Evolutionary conservation across 2,113 vertebrate species (phyloP).

Genomic region (Nothoprocta perdicaria): DNA sequence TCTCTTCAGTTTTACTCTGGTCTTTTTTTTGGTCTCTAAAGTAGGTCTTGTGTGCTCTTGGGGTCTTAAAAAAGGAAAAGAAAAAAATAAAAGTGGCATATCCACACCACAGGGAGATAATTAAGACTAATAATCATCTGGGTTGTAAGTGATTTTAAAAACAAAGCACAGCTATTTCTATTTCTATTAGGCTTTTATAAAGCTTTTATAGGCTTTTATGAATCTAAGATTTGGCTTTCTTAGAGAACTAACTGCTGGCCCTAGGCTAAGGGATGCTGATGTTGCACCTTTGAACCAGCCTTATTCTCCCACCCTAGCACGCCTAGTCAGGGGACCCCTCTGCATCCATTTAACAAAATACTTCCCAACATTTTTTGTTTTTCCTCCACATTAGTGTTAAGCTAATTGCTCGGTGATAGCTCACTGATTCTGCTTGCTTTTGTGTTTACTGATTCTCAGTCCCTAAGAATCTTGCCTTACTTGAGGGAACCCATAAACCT

Average conservation of each 20-base stretch:
- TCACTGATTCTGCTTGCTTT: not conserved
- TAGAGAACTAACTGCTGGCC: not conserved
- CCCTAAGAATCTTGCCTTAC: not conserved
- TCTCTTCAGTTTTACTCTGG: not conserved
- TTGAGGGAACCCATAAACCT: not conserved
- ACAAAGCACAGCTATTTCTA: slow-evolving; percentile 37
- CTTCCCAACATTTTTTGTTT: not conserved
- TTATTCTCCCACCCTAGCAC: not conserved
- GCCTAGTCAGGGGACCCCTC: not conserved
- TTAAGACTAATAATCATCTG: slow-evolving; percentile 38
- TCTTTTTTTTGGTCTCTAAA: not conserved
- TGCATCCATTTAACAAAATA: not conserved
- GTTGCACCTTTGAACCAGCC: not conserved
- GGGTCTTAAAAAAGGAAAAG: not conserved
- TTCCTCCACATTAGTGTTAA: not conserved
- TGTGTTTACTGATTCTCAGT: not conserved
- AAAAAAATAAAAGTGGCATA: not conserved
- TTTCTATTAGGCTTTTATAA: slow-evolving; percentile 50
- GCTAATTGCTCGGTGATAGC: not conserved
- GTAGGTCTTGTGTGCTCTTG: not conserved
- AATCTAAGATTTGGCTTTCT: slow-evolving; percentile 20
- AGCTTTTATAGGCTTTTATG: slow-evolving; percentile 45
- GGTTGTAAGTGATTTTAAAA: slow-evolving; percentile 55
- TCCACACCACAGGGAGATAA: slow-evolving; percentile 18
- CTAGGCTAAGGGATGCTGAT: not conserved